Evolutionary conservation across 1,140 invertebrate genomes (phyloP), one percentile per base, ranked within the genome.

Genomic region (Globodera rostochiensis): DNA sequence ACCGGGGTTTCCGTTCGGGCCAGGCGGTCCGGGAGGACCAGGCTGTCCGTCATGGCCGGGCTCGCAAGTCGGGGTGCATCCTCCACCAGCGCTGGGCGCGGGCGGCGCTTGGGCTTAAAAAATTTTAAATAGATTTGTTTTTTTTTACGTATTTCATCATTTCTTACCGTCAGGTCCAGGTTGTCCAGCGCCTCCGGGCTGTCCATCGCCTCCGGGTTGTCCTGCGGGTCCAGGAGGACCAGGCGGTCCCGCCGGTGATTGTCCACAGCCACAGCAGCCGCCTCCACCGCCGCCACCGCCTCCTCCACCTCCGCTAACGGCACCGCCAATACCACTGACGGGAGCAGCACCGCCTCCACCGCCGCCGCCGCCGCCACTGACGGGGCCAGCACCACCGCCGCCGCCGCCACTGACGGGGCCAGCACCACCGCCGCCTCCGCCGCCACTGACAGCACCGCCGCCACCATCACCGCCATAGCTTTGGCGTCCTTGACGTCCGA

Each of bases 211-310:
- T 74, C 83, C 83, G 45, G 71, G 49, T 6, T 45, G 53, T 80
- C 83, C 83, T 6, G 73, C 25, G 15, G 83, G 83, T 4, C 83
- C 83, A 8, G 83, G 83, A 0, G 83, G 83, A 80, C 83, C 83
- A 4, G 83, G 83, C 25, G 84, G 83, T 80, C 84, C 84, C 64
- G 86, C 69, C 46, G 85, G 71, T 4, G 81, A 83, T n/a, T 78
- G 74, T 36, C 84, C 84, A 67, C 84, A 85, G 21, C 84, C 84
- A 45, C 84, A 85, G 74, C 84, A 85, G 47, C 69, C 71, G n/a
- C 83, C 83, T 9, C 79, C 53, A 2, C 80, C 80, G 25, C 69
- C 71, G n/a, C 83, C 83, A 1, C 79, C 53, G 1, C 80, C 80
- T 57, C 80, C 80, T 9, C 80, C 79, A 8, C 71, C 71, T n/a